A percentile compares a stretch with the other conserved stretches of the same genome.
These are phyloP conservation scores for Anser cygnoides DNA, from an alignment of 2,113 vertebrate genomes.

Conservation along the genomic window DNA sequence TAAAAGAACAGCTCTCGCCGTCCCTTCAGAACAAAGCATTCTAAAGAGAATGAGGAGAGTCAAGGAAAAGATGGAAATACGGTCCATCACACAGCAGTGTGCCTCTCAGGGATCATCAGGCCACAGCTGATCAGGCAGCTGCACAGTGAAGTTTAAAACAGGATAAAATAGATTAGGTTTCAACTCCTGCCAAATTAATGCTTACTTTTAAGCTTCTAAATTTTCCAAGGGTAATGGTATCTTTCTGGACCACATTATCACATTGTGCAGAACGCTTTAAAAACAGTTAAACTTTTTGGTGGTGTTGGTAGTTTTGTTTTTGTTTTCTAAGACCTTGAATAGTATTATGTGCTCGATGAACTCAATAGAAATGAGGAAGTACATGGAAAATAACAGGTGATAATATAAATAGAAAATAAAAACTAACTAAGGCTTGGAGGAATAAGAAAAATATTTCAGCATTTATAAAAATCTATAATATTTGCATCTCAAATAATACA, in stretches of 20 bases:
- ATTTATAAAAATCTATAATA: not conserved
- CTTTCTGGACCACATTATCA: not conserved
- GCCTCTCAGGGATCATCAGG: conserved; percentile 45
- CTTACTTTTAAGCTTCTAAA: conserved; percentile 35
- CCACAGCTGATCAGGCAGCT: conserved; percentile 55
- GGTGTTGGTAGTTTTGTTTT: not conserved
- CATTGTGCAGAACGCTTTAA: not conserved
- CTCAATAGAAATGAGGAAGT: not conserved
- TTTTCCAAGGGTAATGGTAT: conserved; percentile 5
- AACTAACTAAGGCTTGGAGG: not conserved
- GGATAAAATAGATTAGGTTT: conserved; percentile 25
- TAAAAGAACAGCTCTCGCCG: not conserved
- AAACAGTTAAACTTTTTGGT: not conserved
- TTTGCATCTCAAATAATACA: not conserved
- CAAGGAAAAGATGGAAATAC: conserved; percentile 35
- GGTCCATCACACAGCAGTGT: not conserved
- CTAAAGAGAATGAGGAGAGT: not conserved
- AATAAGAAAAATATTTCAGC: not conserved
- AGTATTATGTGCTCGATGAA: not conserved
- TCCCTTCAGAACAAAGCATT: not conserved
- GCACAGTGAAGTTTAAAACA: conserved; percentile 27
- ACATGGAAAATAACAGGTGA: not conserved
- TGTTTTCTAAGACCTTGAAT: not conserved
- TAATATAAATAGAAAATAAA: not conserved
- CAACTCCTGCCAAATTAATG: conserved; percentile 16